Conservation (phyloP, 2,888 invertebrate species). For the Drosophila recens region DNA sequence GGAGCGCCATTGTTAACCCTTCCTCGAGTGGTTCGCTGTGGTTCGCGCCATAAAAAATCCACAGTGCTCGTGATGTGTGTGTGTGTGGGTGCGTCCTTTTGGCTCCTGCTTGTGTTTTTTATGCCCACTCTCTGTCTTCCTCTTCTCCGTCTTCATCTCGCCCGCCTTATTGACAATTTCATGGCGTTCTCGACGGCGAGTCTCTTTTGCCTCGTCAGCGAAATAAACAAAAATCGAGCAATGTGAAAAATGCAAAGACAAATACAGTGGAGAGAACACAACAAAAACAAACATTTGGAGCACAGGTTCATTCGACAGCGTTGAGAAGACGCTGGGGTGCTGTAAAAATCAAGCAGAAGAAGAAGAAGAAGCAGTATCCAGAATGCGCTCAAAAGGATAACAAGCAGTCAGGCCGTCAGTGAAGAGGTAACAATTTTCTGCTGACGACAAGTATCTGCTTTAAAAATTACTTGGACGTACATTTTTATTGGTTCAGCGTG, state of each 20-base stretch:
- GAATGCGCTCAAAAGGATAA: conserved; percentile 54
- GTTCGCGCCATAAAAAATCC: conserved; percentile 70
- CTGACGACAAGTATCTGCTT: conserved; percentile 76
- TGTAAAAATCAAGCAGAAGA: conserved; percentile 59
- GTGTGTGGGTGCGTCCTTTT: conserved; percentile 53
- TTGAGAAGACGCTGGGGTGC: conserved; percentile 81
- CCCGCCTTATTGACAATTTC: conserved; percentile 75
- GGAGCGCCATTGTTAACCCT: conserved; percentile 73
- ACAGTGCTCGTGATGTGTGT: conserved; percentile 50
- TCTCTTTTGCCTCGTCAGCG: conserved; percentile 79
- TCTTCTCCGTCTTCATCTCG: not conserved
- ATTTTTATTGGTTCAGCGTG: conserved; percentile 82
- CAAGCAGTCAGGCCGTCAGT: conserved; percentile 32
- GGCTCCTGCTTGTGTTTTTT: conserved; percentile 45
- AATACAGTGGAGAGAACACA: conserved; percentile 72
- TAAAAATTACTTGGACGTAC: conserved; percentile 69
- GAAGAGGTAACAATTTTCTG: conserved; percentile 77
- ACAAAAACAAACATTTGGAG: conserved; percentile 72
- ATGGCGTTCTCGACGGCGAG: conserved; percentile 52
- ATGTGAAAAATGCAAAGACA: conserved; percentile 66
- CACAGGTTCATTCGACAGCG: conserved; percentile 35
- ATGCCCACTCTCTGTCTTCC: conserved; percentile 26
- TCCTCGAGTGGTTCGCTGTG: conserved; percentile 61
- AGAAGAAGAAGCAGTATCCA: conserved; percentile 22
- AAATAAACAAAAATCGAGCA: conserved; percentile 78